Base-by-base conservation (phyloP, 2,888 invertebrate genomes). In the Stenotaenia linearis region DNA sequence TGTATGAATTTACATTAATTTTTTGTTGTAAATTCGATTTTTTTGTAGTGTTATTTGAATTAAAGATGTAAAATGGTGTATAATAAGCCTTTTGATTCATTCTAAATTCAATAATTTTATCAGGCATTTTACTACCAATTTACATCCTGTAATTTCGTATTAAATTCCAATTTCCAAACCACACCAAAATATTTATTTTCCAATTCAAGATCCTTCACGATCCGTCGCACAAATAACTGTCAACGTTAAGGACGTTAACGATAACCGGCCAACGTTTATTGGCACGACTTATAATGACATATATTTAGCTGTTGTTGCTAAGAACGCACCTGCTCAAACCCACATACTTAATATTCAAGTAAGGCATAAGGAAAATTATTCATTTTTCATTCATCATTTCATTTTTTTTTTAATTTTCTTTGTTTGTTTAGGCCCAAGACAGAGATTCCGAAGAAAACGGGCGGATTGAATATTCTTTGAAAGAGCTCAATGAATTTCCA, bases 201-300 rank as follows among this genome's bases (percentile, higher is more conserved):
- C n/a, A n/a, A 4, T 91, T 94, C 0, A 77, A 80, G 83, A 82
- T 79, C 78, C 82, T 78, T 82, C 84, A n/a, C 82, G 84, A 81
- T 83, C 79, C 80, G 83, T 82, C 79, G 85, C 82, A 75, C 85
- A 90, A 83, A 90, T 97, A 0, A 92, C 92, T 82, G 90, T 97
- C 0, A 92, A 93, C 82, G 92, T 97, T 0, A 88, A 90, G 0
- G 97, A 97, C 85, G 91, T 94, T 0, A 97, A 97, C 85, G 97
- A 97, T 85, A 96, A 97, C 85, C 89, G 90, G 0, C 97, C 97
- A 0, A 89, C 90, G 83, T 97, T 97, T 85, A 86, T 92, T 0
- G 91, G 92, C 0, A n/a, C 56, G 89, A 90, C 15, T 87, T 88
- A 0, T 88, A 89, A 75, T 87, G 88, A 1, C 89, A 88, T 0